Base-by-base conservation (phyloP, 2,888 invertebrate species). In the Allacma fusca region DNA sequence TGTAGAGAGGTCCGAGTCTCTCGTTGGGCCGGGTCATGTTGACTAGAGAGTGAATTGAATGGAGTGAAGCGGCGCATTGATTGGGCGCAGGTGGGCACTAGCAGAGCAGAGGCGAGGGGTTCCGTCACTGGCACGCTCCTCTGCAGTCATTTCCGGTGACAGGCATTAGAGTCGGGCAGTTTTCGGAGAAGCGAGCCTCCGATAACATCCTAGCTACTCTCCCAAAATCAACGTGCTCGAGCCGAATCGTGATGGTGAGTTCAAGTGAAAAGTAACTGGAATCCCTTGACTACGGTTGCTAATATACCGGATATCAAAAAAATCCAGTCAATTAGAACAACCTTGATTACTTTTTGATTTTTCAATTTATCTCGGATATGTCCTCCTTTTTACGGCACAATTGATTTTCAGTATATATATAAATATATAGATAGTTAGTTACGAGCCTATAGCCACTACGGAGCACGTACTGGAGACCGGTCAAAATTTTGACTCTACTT, bases 101-200 rank as follows among this genome's bases (percentile, higher is more conserved):
- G 65, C 62, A 50, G 40, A 62, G 68, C 29, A 77, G 77, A 77
- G 65, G 69, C 64, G 74, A 76, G 76, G 77, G 81, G 76, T 73
- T 76, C 78, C 75, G 67, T 75, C 77, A 79, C 76, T 81, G 79
- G 76, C 81, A 81, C 81, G 79, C 80, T 81, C 81, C 80, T 81
- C 81, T 83, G 83, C 83, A 84, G 84, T 83, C 82, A 81, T 83
- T 84, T 84, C 84, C 84, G 84, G 84, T 83, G 79, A 79, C 81
- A 79, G 74, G 78, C 62, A 76, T 75, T 72, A 62, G 67, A 81
- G 80, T 82, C 80, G 81, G 83, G 76, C 77, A 81, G 81, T 83
- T 81, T 81, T 82, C 81, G 79, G 81, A 80, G 81, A 80, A 78
- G 50, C 78, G 78, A 78, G 80, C 77, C 76, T 75, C 78, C 76